Conservation (phyloP, 2,113 vertebrate genomes). For the Stegostoma tigrinum region DNA sequence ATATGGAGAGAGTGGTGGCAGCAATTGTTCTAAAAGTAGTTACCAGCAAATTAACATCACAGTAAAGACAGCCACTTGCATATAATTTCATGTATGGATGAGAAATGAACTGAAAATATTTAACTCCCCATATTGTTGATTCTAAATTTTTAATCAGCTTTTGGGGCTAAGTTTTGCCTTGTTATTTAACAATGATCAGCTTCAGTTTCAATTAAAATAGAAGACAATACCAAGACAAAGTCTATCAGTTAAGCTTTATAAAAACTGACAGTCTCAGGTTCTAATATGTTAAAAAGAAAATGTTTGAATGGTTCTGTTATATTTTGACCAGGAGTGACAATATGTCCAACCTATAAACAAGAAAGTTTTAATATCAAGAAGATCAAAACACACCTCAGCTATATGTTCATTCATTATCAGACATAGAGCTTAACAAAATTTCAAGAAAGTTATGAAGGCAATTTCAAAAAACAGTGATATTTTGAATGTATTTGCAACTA, state of each 20-base stretch:
- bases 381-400: not conserved
- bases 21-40: not conserved
- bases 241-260: not conserved
- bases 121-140: not conserved
- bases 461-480: not conserved
- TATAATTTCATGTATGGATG: not conserved
- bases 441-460: not conserved
- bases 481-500: no score
- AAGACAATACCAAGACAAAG: not conserved
- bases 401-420: not conserved
- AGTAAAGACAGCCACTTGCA: not conserved
- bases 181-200: no score
- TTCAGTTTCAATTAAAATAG: not conserved
- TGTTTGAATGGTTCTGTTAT: not conserved
- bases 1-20: not conserved
- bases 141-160: not conserved
- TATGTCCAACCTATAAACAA: not conserved
- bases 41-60: not conserved
- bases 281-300: not conserved
- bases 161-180: no score
- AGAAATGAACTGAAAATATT: not conserved
- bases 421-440: not conserved
- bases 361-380: not conserved
- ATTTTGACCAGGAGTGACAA: not conserved
- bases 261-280: not conserved